A percentile compares a stretch with the other conserved stretches of the same genome.
Conservation (phyloP, 2,888 invertebrate species). For the Phrixothrix hirtus region DNA sequence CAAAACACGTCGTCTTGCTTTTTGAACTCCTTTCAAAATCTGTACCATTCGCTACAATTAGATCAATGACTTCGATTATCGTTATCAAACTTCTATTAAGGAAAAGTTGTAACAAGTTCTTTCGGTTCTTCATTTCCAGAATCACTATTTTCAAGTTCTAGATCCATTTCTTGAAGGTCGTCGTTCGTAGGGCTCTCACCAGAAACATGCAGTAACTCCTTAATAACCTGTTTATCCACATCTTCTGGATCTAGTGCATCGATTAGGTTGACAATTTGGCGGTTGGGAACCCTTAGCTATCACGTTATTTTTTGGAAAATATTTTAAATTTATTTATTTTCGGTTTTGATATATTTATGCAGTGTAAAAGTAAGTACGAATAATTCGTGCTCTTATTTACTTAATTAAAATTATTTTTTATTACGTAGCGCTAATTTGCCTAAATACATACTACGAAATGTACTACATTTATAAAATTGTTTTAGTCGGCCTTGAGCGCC, state of each 20-base stretch:
- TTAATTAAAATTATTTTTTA: no score
- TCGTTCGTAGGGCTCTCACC: slow-evolving; percentile 7
- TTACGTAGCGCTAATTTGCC: no score
- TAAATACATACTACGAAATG: no score
- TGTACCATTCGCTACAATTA: not conserved
- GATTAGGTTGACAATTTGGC: slow-evolving; percentile 1
- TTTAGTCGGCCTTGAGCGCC: no score
- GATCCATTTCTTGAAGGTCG: slow-evolving; percentile 6
- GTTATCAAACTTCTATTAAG: slow-evolving; percentile 4
- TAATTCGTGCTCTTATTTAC: no score
- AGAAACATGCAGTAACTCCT: slow-evolving; percentile 6
- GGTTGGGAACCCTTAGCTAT: not conserved
- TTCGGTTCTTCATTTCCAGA: slow-evolving; percentile 4
- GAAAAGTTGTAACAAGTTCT: not conserved
- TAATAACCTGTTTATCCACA: slow-evolving; percentile 2
- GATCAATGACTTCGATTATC: not conserved
- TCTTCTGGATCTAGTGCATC: not conserved
- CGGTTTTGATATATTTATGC: no score
- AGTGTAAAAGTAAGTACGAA: no score
- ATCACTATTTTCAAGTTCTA: not conserved
- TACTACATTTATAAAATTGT: no score
- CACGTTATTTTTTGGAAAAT: no score
- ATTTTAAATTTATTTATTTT: no score
- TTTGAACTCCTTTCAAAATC: not conserved
- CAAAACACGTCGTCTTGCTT: not conserved